Conservation (phyloP, 1,140 invertebrate genomes). For the Brachionus paranguensis region DNA sequence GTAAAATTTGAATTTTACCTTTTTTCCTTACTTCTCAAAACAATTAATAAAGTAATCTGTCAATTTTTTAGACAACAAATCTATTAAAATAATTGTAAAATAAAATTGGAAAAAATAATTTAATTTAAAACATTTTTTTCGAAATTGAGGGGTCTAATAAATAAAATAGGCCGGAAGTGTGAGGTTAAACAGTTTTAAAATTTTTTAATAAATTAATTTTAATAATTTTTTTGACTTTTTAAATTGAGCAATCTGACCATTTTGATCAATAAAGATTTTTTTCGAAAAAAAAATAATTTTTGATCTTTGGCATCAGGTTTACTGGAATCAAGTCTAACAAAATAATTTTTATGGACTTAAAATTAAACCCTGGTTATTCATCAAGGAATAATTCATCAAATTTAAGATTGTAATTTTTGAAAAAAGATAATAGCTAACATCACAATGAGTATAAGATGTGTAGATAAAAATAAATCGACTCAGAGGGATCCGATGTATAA, state of each 20-base stretch:
- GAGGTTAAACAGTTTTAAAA: too few species aligned
- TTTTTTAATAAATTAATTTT: too few species aligned
- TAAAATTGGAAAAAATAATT: not conserved
- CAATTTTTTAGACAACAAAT: not conserved
- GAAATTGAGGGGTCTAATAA: not conserved
- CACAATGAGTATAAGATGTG: not conserved
- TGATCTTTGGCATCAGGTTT: too few species aligned
- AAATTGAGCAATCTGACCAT: not conserved
- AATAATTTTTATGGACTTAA: not conserved
- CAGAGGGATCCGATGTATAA: not conserved
- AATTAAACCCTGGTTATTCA: not conserved
- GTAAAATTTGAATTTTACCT: not conserved
- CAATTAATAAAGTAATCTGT: not conserved
- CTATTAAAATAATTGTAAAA: not conserved
- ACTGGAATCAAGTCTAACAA: not conserved
- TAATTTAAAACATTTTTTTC: not conserved
- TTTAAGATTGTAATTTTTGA: not conserved
- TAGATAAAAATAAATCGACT: not conserved
- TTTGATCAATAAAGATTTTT: not conserved
- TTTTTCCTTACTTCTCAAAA: not conserved
- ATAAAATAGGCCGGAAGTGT: not conserved
- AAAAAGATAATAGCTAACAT: not conserved
- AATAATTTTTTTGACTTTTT: not conserved
- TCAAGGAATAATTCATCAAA: not conserved
- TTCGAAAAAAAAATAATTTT: too few species aligned